Evolutionary conservation across 2,888 invertebrate genomes (phyloP), one percentile per base, ranked within the genome.

Genomic region (Ichneumoninae sp.): DNA sequence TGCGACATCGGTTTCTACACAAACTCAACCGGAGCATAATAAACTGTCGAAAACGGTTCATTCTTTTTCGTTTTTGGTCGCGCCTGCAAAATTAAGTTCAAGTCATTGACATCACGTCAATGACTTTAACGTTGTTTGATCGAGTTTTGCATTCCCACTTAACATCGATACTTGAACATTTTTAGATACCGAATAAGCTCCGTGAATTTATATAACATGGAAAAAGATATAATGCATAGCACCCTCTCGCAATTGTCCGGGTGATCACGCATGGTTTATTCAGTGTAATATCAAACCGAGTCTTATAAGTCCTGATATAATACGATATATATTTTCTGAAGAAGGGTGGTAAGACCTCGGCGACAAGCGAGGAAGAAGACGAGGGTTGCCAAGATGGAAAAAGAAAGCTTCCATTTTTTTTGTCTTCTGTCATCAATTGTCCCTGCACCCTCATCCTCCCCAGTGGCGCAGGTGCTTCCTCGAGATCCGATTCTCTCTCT

Each of bases 341-440:
- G 76, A 74, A 80, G 82, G 83, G 84, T 71, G 85, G 66, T 84
- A 86, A 86, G 83, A 85, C 69, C 80, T 75, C 76, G 69, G 77
- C 80, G 85, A 85, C 86, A 86, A 82, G 81, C 75, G 66, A 33
- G 40, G 44, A 50, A 68, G 76, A 52, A 47, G 47, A 16, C 50
- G 50, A 30, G 30, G 54, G 70, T 22, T n/a, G 47, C 57, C 13
- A 69, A 40, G 50, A 80, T 75, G 70, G 75, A 66, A 82, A 68
- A 81, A 86, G 84, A 83, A 69, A 83, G 82, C 83, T 84, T 65
- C 79, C 84, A 86, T 70, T 68, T 79, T 84, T 86, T 86, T 86
- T 87, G 85, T 22, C 85, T 87, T 86, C 83, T 84, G 84, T 88
- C 89, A 89, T 89, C 89, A 86, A 86, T 89, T 88, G 88, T 88